Conservation (phyloP, 1,140 invertebrate species). For the Zaprionus capensis region DNA sequence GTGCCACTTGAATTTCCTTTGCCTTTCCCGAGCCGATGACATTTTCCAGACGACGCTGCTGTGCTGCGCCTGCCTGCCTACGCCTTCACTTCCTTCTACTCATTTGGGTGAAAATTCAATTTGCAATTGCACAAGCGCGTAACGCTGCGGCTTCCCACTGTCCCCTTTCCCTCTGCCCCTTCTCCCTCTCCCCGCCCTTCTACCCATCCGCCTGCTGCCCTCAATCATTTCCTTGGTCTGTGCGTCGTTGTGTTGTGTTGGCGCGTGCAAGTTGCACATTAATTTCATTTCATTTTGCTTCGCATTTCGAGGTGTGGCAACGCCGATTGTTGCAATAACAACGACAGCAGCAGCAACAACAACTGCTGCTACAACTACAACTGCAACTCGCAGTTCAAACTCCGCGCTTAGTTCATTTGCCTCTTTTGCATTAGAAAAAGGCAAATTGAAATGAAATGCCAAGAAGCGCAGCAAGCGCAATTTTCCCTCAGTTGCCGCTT, state of each 20-base stretch:
- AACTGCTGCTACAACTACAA: constrained; percentile 25
- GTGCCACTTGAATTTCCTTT: constrained; percentile 77
- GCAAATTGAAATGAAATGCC: constrained; percentile 77
- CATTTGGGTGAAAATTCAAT: constrained; percentile 74
- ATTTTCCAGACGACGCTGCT: constrained; percentile 70
- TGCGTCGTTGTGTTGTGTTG: constrained; percentile 45
- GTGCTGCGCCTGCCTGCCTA: neutral
- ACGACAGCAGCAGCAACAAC: constrained; percentile 25
- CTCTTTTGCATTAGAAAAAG: constrained; percentile 73
- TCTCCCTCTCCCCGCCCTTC: neutral
- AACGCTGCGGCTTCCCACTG: constrained; percentile 48
- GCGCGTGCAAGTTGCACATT: constrained; percentile 79
- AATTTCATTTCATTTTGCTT: constrained; percentile 79
- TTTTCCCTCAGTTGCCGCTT: constrained; percentile 32
- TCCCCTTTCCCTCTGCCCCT: neutral
- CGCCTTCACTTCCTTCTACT: constrained; percentile 29
- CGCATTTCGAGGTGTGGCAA: constrained; percentile 75
- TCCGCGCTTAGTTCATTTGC: constrained; percentile 81
- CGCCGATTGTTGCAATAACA: constrained; percentile 69
- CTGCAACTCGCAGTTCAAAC: constrained; percentile 67
- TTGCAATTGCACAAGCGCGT: constrained; percentile 80
- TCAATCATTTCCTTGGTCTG: constrained; percentile 20
- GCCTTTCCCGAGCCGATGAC: constrained; percentile 49
- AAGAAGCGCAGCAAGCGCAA: constrained; percentile 64
- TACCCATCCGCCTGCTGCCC: neutral